phyloP scores from a whole-genome alignment of 2,797 vertebrate genomes.

The Myotis vivesi region DNA sequence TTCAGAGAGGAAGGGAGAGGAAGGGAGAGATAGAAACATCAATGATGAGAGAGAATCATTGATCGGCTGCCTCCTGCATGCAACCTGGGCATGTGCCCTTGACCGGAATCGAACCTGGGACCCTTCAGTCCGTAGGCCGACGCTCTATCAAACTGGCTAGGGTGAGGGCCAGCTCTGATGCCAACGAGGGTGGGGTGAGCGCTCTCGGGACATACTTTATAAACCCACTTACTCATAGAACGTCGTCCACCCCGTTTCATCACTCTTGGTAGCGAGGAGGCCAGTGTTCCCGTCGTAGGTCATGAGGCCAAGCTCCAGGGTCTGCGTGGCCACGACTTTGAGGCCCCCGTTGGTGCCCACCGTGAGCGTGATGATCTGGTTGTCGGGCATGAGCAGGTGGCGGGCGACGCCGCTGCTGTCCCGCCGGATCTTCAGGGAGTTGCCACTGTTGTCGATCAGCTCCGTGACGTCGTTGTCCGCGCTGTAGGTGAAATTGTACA shows the following conservation, averaged over 20 bases:
- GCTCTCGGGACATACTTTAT: not conserved
- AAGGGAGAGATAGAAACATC: no score
- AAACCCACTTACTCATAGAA: slow-evolving; percentile 96
- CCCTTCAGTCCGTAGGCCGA: no score
- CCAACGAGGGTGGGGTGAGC: not conserved
- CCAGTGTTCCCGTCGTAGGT: slow-evolving; percentile 95
- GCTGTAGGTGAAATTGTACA: slow-evolving; percentile 97
- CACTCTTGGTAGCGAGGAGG: slow-evolving; percentile 96
- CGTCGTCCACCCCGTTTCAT: slow-evolving; percentile 99
- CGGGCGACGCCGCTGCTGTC: slow-evolving; percentile 92
- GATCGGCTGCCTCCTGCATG: no score
- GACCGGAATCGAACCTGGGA: no score
- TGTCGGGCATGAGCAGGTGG: slow-evolving; percentile 95
- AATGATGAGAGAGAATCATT: no score
- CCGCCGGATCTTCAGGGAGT: slow-evolving; percentile 93
- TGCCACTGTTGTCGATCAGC: slow-evolving; percentile 95
- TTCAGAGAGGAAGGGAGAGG: no score
- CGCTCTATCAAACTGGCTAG: no score
- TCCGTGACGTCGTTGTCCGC: slow-evolving; percentile 91
- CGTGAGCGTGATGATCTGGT: slow-evolving; percentile 95
- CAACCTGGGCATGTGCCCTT: no score
- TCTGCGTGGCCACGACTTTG: slow-evolving; percentile 93
- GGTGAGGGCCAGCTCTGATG: no score
- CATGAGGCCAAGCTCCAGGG: slow-evolving; percentile 95
- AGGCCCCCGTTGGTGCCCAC: slow-evolving; percentile 93